phyloP scores from a whole-genome alignment of 2,113 vertebrate genomes.

The Sarotherodon lohbergeri region DNA sequence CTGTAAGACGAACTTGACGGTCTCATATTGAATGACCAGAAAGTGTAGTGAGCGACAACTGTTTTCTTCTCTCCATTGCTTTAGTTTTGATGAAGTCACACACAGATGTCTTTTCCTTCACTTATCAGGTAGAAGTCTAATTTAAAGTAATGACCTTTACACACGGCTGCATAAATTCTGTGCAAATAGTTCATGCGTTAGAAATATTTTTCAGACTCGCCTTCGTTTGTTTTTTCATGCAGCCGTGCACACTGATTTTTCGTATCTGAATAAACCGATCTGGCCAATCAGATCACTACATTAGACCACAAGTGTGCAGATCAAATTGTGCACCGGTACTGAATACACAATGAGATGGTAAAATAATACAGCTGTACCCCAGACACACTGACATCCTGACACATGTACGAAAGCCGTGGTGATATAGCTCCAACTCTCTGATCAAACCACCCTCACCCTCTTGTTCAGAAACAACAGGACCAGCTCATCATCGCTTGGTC shows the following conservation, averaged over 20 bases:
- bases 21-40: not conserved
- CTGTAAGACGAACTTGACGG: not conserved
- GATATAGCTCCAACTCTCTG: not conserved
- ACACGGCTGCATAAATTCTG: not conserved
- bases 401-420: not conserved
- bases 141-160: not conserved
- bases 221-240: not conserved
- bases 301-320: too few relatives aligned
- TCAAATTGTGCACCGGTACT: too few relatives aligned
- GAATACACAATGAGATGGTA: not conserved
- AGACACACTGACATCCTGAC: too few relatives aligned
- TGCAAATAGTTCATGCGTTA: not conserved
- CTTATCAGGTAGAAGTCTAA: not conserved
- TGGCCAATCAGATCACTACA: not conserved
- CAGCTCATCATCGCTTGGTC: not conserved
- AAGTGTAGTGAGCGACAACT: not conserved
- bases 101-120: not conserved
- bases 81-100: not conserved
- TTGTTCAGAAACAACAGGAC: not conserved
- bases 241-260: not conserved
- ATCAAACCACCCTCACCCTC: not conserved
- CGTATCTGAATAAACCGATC: not conserved
- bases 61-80: not conserved
- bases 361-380: not conserved
- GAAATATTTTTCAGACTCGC: not conserved